A percentile compares a stretch with the other conserved stretches of the same genome.
Evolutionary conservation across 2,888 invertebrate species (phyloP).

Genomic region (Blastobasis adustella): DNA sequence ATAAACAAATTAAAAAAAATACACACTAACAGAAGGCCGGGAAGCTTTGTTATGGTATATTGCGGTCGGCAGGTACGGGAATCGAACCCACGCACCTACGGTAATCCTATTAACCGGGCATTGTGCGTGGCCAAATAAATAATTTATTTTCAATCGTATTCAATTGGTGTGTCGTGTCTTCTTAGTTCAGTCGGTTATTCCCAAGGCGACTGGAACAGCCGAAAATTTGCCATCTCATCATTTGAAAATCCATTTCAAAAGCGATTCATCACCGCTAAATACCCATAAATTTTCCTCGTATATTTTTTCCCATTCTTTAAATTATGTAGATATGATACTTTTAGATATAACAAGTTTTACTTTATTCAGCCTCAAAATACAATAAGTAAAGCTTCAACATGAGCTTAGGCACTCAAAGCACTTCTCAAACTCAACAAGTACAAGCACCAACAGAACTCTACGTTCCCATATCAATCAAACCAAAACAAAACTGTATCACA

Average conservation of each 20-base stretch:
- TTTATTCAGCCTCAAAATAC: neutral
- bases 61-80: constrained; percentile 57
- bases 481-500: constrained; percentile 35
- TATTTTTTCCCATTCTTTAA: neutral
- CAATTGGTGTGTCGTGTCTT: constrained; percentile 27
- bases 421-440: neutral
- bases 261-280: no score
- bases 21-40: constrained; percentile 42
- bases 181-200: constrained; percentile 25
- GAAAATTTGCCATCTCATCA: constrained; percentile 35
- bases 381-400: neutral
- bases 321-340: neutral
- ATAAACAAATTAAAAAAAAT: constrained; percentile 70
- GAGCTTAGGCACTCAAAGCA: no score
- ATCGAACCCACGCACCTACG: constrained; percentile 55
- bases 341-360: neutral
- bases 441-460: neutral
- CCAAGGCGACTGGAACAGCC: constrained; percentile 32
- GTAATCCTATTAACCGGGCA: constrained; percentile 64
- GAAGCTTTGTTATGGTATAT: constrained; percentile 39
- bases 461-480: constrained; percentile 66
- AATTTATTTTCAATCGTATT: constrained; percentile 60
- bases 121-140: constrained; percentile 63
- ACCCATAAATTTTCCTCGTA: neutral
- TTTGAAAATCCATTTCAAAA: no score